These are phyloP conservation scores for Cheirogaleus major DNA, from an alignment of 2,797 vertebrate genomes.

Conservation along the genomic window DNA sequence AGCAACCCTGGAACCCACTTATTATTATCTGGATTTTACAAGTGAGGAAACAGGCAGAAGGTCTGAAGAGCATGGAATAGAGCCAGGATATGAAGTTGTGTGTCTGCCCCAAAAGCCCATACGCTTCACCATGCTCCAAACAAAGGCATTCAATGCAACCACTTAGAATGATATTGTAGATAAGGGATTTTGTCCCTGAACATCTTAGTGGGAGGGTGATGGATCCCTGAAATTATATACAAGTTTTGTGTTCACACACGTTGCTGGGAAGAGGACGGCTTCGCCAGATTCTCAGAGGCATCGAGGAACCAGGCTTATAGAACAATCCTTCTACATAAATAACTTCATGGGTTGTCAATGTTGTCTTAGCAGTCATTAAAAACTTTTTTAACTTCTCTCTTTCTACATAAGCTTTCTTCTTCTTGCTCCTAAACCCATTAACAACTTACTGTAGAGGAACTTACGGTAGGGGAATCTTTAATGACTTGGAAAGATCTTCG, in stretches of 20 bases:
- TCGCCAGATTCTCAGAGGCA: not conserved
- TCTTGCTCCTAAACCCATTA: not conserved
- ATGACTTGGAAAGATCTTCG: not conserved
- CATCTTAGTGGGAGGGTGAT: not conserved
- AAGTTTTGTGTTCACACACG: not conserved
- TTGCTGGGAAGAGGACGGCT: not conserved
- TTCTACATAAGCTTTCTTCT: not conserved
- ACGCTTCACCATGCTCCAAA: not conserved
- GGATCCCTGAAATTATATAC: not conserved
- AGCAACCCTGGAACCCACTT: not conserved
- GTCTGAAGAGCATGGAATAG: not conserved
- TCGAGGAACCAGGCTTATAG: not conserved
- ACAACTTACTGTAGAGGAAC: no score
- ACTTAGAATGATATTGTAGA: not conserved
- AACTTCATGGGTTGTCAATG: not conserved
- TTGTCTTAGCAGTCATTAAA: not conserved
- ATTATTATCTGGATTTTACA: not conserved
- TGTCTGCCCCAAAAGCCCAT: not conserved
- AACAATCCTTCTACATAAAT: not conserved
- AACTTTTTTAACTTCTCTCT: not conserved
- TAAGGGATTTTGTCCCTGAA: not conserved
- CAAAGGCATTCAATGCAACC: not conserved
- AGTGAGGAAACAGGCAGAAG: not conserved
- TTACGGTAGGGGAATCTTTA: not conserved
- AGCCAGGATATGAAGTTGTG: not conserved